A percentile compares a stretch with the other conserved stretches of the same genome.
These are phyloP conservation scores for Pristiophorus japonicus DNA, from an alignment of 2,113 vertebrate species.

Conservation along the genomic window DNA sequence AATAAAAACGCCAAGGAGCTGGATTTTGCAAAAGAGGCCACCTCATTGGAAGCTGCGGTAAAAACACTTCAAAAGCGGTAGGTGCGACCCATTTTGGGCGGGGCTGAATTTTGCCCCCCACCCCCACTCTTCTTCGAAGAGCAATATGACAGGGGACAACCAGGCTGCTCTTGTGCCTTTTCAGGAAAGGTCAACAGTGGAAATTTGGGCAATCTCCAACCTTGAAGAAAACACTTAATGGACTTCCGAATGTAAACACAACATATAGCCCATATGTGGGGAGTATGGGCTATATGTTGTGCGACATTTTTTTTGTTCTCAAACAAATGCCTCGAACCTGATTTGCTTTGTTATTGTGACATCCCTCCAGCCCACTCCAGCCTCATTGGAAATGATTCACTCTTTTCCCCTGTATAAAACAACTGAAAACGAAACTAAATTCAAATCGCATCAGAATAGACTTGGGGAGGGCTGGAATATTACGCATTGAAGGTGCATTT, in stretches of 20 bases:
- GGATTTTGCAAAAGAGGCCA: too few species aligned
- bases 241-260: neutral
- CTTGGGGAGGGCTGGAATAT: neutral
- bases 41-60: too few species aligned
- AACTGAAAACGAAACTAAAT: constrained; percentile 28
- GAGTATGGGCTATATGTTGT: too few species aligned
- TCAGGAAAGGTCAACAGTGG: neutral
- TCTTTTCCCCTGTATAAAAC: neutral
- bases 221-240: neutral
- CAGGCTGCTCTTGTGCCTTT: neutral
- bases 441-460: neutral
- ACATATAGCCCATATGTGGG: neutral
- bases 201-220: neutral
- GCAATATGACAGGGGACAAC: neutral
- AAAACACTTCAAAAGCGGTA: too few species aligned
- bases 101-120: too few species aligned
- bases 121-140: too few species aligned
- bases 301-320: neutral
- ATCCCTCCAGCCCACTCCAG: neutral
- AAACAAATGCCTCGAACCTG: neutral
- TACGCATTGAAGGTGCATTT: neutral
- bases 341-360: neutral
- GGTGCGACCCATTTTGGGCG: too few species aligned
- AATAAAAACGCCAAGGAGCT: too few species aligned
- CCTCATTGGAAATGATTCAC: neutral